A percentile compares a stretch with the other conserved stretches of the same genome.
phyloP scores from a whole-genome alignment of 2,113 vertebrate genomes.

The Scortum barcoo region DNA sequence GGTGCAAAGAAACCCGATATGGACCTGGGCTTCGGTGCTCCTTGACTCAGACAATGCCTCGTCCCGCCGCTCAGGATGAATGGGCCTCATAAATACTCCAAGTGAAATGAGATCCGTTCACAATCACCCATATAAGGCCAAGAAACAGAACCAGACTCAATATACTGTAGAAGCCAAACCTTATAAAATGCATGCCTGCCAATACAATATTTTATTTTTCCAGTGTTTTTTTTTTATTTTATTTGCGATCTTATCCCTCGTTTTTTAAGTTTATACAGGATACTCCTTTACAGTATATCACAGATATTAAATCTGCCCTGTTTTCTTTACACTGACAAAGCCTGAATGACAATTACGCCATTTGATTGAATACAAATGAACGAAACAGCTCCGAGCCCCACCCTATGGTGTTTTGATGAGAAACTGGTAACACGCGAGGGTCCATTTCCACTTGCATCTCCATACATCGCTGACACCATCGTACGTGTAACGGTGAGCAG shows the following conservation, averaged over 20 bases:
- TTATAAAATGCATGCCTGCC: conserved; percentile 18
- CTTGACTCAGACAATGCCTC: conserved; percentile 39
- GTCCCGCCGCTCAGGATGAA: conserved; percentile 47
- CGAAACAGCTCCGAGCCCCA: too few relatives aligned
- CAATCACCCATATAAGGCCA: not conserved
- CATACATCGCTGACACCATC: too few relatives aligned
- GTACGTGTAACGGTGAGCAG: not conserved
- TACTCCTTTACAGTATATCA: not conserved
- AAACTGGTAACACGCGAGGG: too few relatives aligned
- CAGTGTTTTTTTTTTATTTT: too few relatives aligned
- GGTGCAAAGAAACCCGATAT: conserved; percentile 48
- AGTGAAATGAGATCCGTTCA: conserved; percentile 41
- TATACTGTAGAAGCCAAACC: not conserved
- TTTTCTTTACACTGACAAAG: conserved; percentile 10
- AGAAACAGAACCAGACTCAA: not conserved
- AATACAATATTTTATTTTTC: conserved; percentile 1
- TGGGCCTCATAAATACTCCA: conserved; percentile 60
- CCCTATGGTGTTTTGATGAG: too few relatives aligned
- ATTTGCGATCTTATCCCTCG: too few relatives aligned
- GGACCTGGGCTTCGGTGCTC: conserved; percentile 25
- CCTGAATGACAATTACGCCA: too few relatives aligned
- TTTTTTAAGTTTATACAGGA: not conserved
- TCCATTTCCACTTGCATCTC: too few relatives aligned
- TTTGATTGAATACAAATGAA: too few relatives aligned
- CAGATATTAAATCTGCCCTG: conserved; percentile 12